A percentile compares a stretch with the other conserved stretches of the same genome.
Evolutionary conservation across 2,113 vertebrate species (phyloP).

Genomic region (Mus pahari): DNA sequence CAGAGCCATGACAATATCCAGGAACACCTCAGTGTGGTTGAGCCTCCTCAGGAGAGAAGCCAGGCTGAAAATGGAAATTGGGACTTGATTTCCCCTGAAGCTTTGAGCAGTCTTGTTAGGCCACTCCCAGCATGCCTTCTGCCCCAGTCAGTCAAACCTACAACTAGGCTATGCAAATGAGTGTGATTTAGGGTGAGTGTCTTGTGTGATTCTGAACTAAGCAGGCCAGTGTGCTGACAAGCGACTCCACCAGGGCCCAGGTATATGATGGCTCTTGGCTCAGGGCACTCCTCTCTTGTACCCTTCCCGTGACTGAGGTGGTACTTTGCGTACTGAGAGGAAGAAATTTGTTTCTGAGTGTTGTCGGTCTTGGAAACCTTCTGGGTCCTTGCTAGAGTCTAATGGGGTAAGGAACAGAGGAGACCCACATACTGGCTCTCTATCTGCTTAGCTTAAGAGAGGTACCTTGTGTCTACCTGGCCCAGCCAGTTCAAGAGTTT

Average conservation of each 20-base stretch:
- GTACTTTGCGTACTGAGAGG: not conserved
- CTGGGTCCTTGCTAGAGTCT: slow-evolving; percentile 45
- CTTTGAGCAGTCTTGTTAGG: not conserved
- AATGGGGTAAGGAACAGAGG: not conserved
- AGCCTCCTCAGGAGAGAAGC: not conserved
- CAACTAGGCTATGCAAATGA: not conserved
- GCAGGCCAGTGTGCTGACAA: slow-evolving; percentile 8
- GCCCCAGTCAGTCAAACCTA: not conserved
- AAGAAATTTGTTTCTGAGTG: not conserved
- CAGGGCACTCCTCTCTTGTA: slow-evolving; percentile 39
- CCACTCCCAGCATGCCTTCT: not conserved
- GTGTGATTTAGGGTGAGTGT: not conserved
- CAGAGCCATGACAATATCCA: not conserved
- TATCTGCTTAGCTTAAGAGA: not conserved
- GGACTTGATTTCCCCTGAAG: slow-evolving; percentile 24
- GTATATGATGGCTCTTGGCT: slow-evolving; percentile 23
- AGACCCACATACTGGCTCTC: not conserved
- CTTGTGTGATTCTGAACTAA: slow-evolving; percentile 21
- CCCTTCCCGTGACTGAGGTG: slow-evolving; percentile 40
- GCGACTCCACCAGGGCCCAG: slow-evolving; percentile 3
- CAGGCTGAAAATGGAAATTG: slow-evolving; percentile 8
- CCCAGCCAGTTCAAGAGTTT: not conserved
- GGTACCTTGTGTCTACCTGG: not conserved
- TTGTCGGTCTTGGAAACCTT: not conserved
- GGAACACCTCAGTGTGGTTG: not conserved